Conservation (phyloP, 2,113 vertebrate genomes). For the Alectura lathami region DNA sequence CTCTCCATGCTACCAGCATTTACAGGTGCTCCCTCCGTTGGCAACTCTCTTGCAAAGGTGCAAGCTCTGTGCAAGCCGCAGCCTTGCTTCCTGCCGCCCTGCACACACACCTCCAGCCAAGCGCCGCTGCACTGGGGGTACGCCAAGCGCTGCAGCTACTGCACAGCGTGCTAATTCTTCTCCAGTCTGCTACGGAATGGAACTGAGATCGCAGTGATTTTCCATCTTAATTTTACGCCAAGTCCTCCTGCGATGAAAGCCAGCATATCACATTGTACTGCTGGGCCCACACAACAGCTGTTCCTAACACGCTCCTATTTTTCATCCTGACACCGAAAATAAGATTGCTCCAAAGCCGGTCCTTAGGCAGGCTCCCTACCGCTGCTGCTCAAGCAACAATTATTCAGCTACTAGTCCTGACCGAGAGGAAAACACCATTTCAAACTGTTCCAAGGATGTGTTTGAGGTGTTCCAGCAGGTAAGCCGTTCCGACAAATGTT, state of each 20-base stretch:
- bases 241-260: background rate
- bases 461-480: background rate
- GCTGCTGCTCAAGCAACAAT: background rate
- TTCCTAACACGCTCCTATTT: constrained; percentile 19
- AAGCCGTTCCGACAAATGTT: background rate
- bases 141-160: background rate
- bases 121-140: background rate
- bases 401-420: background rate
- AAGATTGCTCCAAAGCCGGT: background rate
- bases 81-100: background rate
- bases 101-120: no score
- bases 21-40: background rate
- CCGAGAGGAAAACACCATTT: background rate
- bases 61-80: background rate
- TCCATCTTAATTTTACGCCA: background rate
- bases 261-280: background rate
- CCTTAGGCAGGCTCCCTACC: background rate
- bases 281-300: constrained; percentile 50
- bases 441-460: background rate
- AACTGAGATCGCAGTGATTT: background rate
- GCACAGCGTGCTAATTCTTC: background rate
- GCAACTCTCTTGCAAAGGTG: background rate
- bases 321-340: constrained; percentile 22
- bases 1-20: background rate
- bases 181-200: background rate